Evolutionary conservation across 2,113 vertebrate species (phyloP), one percentile per base, ranked within the genome.

Genomic region (Siniperca knerii): DNA sequence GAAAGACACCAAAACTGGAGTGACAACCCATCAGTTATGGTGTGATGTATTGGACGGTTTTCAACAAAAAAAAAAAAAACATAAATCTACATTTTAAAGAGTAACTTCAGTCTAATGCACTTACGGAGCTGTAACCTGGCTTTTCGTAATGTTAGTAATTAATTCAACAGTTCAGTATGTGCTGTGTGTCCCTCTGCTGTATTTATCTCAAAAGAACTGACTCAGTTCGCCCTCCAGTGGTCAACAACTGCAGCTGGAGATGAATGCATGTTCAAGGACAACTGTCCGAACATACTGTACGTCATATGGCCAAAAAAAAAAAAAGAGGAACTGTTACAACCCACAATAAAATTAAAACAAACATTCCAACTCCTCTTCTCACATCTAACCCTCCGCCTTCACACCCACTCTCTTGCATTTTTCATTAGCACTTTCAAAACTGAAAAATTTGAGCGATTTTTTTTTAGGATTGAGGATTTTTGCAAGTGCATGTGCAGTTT

Each of bases 141-240:
- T 10, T 65, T 77, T 23, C 61, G 23, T 37, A 13, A 8, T 33
- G 12, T 64, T 29, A 7, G 16, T 57, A 20, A 77, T 61, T 48
- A 33, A 33, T 52, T 66, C 4, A 62, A 12, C 55, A 66, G 16
- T 3, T 7, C 13, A 67, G 35, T 20, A 29, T 58, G 55, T 21
- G 8, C 37, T 66, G 29, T 40, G 4, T 61, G 75, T 35, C 23
- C 8, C 46, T 75, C 44, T 83, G 48, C 37, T 74, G 50, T 18
- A 16, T 62, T 69, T 29, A 46, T 54, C 3, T 65, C 29, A 68
- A 44, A 78, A 73, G 23, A 69, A 76, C 13, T 81, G 83, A 86
- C 70, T 86, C 72, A 78, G 40, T 82, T 82, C 18, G 40, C 92
- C 92, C 83, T 81, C 92, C 58, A 85, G 82, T 90, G 90, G 90